phyloP scores from a whole-genome alignment of 1,140 invertebrate species.

The Phortica variegata region DNA sequence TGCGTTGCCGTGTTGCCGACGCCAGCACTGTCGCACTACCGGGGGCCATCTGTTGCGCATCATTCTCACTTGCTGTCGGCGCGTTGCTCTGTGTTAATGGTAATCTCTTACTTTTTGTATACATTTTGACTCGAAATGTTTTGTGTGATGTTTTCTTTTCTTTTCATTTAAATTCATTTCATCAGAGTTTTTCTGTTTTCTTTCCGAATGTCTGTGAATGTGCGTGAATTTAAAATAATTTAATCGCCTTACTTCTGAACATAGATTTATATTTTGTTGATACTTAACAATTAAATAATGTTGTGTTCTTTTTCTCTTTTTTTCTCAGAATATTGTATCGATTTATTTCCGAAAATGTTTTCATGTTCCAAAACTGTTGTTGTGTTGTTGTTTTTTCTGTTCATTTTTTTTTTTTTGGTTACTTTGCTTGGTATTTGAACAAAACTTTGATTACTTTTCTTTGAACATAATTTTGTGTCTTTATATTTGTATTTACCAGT shows the following conservation, averaged over 20 bases:
- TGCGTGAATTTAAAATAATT: constrained; percentile 47
- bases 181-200: constrained; percentile 40
- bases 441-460: constrained; percentile 21
- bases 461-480: too few relatives aligned
- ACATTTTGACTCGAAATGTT: constrained; percentile 39
- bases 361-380: background rate
- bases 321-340: constrained; percentile 1
- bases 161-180: background rate
- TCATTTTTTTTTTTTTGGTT: constrained; percentile 2
- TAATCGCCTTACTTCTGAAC: constrained; percentile 36
- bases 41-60: constrained; percentile 50
- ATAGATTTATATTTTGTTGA: constrained; percentile 51
- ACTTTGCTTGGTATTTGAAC: constrained; percentile 12
- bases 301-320: constrained; percentile 28
- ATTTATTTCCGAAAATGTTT: background rate
- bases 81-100: constrained; percentile 52
- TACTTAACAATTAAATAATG: constrained; percentile 52
- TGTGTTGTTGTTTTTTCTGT: background rate
- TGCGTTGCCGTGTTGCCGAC: constrained; percentile 12
- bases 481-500: too few relatives aligned
- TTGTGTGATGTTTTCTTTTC: constrained; percentile 23
- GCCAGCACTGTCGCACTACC: constrained; percentile 25
- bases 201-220: constrained; percentile 23
- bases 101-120: constrained; percentile 54
- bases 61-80: constrained; percentile 53